phyloP scores from a whole-genome alignment of 2,888 invertebrate species.

The Drosophila formosana region DNA sequence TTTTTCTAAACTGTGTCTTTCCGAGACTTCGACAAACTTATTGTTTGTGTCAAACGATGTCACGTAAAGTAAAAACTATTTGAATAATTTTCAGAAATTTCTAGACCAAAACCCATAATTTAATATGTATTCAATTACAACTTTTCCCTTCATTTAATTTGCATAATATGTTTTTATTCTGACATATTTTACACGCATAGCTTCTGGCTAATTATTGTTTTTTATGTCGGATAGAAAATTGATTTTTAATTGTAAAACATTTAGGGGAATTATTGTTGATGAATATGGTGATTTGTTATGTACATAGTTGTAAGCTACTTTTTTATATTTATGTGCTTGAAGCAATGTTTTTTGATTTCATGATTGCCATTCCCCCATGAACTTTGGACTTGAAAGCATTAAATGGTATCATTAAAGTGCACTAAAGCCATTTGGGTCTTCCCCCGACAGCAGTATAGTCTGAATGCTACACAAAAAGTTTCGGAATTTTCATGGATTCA shows the following conservation, averaged over 20 bases:
- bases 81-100: neutral
- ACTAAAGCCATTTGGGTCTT: conserved; percentile 17
- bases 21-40: neutral
- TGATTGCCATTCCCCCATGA: conserved; percentile 1
- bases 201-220: too few species aligned
- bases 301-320: too few species aligned
- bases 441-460: neutral
- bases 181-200: too few species aligned
- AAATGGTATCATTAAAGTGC: conserved; percentile 16
- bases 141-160: too few species aligned
- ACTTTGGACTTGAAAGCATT: conserved; percentile 10
- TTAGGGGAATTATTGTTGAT: neutral
- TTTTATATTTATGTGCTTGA: neutral
- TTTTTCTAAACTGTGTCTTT: neutral
- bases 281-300: neutral
- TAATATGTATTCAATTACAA: too few species aligned
- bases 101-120: too few species aligned
- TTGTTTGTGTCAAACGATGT: neutral
- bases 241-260: too few species aligned
- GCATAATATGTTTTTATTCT: too few species aligned
- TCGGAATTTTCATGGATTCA: conserved; percentile 7
- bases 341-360: neutral
- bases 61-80: neutral
- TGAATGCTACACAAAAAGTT: neutral
- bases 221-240: too few species aligned